Conservation (phyloP, 2,797 vertebrate genomes). For the Gila robusta region DNA sequence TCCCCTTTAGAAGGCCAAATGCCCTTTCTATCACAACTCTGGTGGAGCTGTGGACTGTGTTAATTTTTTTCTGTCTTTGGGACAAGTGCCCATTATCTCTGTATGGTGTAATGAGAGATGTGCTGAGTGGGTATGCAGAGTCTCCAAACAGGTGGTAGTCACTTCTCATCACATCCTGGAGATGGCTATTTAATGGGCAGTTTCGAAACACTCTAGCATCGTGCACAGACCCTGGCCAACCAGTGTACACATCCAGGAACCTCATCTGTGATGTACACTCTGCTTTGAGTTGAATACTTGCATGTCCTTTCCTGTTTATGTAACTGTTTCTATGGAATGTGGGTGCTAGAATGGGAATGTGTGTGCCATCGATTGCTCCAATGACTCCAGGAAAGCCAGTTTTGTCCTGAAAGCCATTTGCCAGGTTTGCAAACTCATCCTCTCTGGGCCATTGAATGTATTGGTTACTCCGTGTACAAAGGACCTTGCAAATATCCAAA, state of each 20-base stretch:
- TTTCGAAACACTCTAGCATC: slow-evolving; percentile 11
- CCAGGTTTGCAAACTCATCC: slow-evolving; percentile 1
- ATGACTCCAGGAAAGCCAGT: not conserved
- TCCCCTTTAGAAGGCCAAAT: not conserved
- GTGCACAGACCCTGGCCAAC: not conserved
- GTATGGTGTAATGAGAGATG: slow-evolving; percentile 8
- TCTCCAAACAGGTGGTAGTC: not conserved
- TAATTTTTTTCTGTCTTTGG: not conserved
- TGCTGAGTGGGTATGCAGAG: not conserved
- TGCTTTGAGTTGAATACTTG: not conserved
- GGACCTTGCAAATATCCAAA: not conserved
- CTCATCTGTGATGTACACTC: slow-evolving; percentile 5
- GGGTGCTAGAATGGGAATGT: too few species aligned
- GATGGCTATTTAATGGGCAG: not conserved
- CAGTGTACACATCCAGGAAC: slow-evolving; percentile 13
- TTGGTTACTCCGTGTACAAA: not conserved
- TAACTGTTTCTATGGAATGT: not conserved
- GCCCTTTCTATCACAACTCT: not conserved
- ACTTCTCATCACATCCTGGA: not conserved
- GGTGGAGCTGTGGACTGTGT: not conserved
- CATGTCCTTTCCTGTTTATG: slow-evolving; percentile 3
- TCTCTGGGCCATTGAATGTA: not conserved
- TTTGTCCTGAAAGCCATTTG: slow-evolving; percentile 13
- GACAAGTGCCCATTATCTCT: not conserved
- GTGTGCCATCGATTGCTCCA: too few species aligned